Evolutionary conservation across 2,113 vertebrate species (phyloP), one percentile per base, ranked within the genome.

Genomic region (Eurystomus gularis): DNA sequence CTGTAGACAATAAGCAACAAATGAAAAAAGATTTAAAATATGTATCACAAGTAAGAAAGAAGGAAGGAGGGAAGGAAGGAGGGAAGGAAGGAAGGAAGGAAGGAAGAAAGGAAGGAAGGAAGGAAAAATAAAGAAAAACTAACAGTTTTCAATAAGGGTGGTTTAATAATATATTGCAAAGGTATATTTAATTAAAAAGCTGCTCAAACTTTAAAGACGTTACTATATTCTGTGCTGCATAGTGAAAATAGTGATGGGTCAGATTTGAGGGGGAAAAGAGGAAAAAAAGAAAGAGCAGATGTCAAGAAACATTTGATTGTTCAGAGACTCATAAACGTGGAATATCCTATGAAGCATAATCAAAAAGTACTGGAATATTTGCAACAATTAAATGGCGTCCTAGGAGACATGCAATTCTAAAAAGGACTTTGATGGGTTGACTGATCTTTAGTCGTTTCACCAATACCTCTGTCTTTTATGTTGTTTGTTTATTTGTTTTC

Each of bases 321-420:
- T 42, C 54, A 87, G 82, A 97, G 64, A 94, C 60, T 64, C 28
- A 21, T 95, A 95, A 96, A 94, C 26, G 8, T 55, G 57, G 85
- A 94, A 88, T 52, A 86, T 54, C 48, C 31, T 60, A 49, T 75
- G 49, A 92, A 97, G 15, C 14, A 61, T n/a, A 70, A 68, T 5
- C 28, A 1, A 82, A 79, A 95, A 76, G 14, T 25, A 40, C 20
- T 75, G 40, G 8, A 93, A 58, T 10, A 26, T 3, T 86, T 82
- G 35, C 42, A 96, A 81, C n/a, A 90, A 93, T 94, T 94, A 66
- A 35, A 85, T 64, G 6, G 26, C 10, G 81, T 79, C 82, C 62
- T 94, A 68, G 66, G 76, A 93, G 33, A 93, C 33, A 81, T 19
- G 4, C 11, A 37, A 2, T 64, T 44, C 39, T 80, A 58, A 66